Evolutionary conservation across 2,113 vertebrate genomes (phyloP).

Genomic region (Rostratula benghalensis): DNA sequence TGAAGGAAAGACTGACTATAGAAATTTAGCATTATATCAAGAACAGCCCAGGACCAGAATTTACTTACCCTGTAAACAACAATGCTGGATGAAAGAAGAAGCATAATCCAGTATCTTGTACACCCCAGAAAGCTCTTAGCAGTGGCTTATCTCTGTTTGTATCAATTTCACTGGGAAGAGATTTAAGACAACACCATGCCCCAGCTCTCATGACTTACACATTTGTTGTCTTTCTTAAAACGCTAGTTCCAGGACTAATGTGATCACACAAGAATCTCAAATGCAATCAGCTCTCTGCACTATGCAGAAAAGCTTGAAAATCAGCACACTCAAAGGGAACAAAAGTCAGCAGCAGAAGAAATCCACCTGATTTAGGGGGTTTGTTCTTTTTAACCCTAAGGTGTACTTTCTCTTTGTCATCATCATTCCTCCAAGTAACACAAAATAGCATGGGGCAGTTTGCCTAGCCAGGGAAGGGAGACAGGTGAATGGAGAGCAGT

Average conservation of each 20-base stretch:
- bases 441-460: neutral
- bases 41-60: neutral
- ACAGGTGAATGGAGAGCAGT: neutral
- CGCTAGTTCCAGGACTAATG: neutral
- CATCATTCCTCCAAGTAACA: neutral
- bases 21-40: neutral
- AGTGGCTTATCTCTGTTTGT: neutral
- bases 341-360: neutral
- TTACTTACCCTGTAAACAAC: neutral
- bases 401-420: neutral
- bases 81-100: neutral
- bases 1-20: neutral
- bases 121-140: neutral
- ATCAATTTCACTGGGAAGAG: neutral
- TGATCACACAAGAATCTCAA: conserved; percentile 20
- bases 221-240: conserved; percentile 33
- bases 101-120: neutral
- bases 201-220: neutral
- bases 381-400: neutral
- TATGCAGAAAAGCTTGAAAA: conserved; percentile 31
- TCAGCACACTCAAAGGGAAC: neutral
- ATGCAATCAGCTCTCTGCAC: neutral
- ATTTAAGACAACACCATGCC: neutral
- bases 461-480: neutral
- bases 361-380: neutral